Evolutionary conservation across 2,113 vertebrate species (phyloP).

Genomic region (Ginglymostoma cirratum): DNA sequence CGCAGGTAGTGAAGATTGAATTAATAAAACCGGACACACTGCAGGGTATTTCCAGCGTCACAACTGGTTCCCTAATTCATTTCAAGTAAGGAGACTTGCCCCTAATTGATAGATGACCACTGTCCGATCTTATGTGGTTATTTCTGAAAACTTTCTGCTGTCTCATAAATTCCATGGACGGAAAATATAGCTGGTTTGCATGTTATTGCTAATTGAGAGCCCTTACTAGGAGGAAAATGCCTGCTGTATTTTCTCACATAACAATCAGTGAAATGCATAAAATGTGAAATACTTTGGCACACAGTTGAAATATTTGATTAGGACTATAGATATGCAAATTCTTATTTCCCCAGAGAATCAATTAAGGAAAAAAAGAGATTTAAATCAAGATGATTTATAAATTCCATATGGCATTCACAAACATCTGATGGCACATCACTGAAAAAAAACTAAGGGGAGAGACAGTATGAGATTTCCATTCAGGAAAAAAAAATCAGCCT

Average conservation of each 20-base stretch:
- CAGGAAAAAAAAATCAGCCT: neutral
- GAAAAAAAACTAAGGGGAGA: neutral
- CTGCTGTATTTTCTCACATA: too few relatives aligned
- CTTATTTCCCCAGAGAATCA: neutral
- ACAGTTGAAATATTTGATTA: neutral
- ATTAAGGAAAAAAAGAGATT: neutral
- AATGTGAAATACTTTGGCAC: neutral
- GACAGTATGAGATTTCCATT: neutral
- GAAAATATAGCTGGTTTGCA: neutral
- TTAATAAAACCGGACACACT: neutral
- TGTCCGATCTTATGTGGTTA: neutral
- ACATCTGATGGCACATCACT: neutral
- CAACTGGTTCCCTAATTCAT: neutral
- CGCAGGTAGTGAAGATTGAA: neutral
- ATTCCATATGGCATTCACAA: neutral
- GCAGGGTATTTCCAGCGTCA: neutral
- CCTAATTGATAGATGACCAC: neutral
- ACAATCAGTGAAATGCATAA: too few relatives aligned
- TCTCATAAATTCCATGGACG: neutral
- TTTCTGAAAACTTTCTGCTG: neutral
- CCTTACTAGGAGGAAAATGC: neutral
- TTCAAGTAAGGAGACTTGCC: neutral
- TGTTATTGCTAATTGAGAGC: neutral
- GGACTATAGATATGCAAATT: neutral
- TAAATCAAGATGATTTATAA: neutral